phyloP scores from a whole-genome alignment of 2,888 invertebrate species.

The Nysson spinosus region DNA sequence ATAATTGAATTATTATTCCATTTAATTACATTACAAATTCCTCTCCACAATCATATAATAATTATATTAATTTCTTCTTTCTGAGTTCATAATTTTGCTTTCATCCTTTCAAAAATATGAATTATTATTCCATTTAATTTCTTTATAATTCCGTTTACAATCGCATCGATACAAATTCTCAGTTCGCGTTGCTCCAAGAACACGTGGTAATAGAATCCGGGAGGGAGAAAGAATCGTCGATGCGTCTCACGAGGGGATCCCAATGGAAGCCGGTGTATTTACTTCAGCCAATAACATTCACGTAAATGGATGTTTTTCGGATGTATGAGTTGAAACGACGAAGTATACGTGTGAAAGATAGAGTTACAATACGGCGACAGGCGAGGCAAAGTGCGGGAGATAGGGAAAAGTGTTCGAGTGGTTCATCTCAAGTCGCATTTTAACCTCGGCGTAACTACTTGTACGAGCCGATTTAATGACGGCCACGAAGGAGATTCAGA shows the following conservation, averaged over 20 bases:
- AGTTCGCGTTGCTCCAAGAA: too few species aligned
- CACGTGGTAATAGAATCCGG: slow-evolving; percentile 24
- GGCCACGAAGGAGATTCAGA: slow-evolving; percentile 6
- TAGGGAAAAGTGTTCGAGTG: slow-evolving; percentile 22
- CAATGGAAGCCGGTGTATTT: slow-evolving; percentile 20
- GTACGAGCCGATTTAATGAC: slow-evolving; percentile 46
- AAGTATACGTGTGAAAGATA: slow-evolving; percentile 34
- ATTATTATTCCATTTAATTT: too few species aligned
- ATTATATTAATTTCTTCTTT: too few species aligned
- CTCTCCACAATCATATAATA: too few species aligned
- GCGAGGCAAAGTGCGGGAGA: slow-evolving; percentile 34
- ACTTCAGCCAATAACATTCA: neutral
- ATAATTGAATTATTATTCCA: too few species aligned
- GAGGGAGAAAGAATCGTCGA: slow-evolving; percentile 9
- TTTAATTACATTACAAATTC: too few species aligned
- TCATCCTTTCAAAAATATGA: too few species aligned
- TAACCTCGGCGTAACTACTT: slow-evolving; percentile 29
- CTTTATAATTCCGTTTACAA: too few species aligned
- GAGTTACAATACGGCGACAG: slow-evolving; percentile 36
- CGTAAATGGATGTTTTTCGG: too few species aligned
- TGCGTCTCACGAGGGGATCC: too few species aligned
- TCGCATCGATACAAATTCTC: too few species aligned
- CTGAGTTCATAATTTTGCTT: too few species aligned
- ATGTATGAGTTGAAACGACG: neutral
- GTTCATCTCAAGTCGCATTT: slow-evolving; percentile 26